Evolutionary conservation across 1,140 invertebrate genomes (phyloP).

Genomic region (Atta colombica): DNA sequence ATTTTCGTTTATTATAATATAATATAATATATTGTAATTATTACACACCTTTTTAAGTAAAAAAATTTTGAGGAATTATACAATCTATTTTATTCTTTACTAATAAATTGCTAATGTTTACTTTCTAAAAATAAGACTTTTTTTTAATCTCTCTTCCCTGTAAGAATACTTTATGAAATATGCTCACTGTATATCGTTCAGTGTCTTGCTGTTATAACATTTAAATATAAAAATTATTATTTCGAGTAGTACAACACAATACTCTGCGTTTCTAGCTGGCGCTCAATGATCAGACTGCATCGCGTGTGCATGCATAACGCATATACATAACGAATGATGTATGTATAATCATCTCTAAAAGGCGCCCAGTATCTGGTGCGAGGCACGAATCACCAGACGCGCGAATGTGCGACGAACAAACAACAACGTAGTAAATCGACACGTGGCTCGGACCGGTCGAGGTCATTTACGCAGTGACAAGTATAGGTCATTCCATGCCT

Average conservation of each 20-base stretch:
- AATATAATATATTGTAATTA: no score
- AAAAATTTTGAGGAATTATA: no score
- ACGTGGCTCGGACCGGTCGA: slow-evolving; percentile 54
- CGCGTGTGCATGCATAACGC: background rate
- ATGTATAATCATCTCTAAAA: slow-evolving; percentile 35
- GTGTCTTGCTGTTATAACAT: no score
- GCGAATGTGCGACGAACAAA: background rate
- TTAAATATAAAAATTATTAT: background rate
- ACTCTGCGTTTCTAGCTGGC: background rate
- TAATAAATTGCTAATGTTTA: no score
- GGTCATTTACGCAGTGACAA: background rate
- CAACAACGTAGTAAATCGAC: slow-evolving; percentile 69
- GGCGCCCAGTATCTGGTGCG: slow-evolving; percentile 36
- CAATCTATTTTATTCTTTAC: no score
- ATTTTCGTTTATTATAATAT: no score
- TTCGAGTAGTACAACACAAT: background rate
- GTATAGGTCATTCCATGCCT: background rate
- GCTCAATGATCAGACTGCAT: background rate
- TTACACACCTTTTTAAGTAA: no score
- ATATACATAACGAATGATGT: background rate
- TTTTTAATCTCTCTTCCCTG: no score
- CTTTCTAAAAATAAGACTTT: no score
- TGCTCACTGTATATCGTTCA: background rate
- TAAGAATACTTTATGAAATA: no score
- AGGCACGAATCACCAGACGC: slow-evolving; percentile 41